phyloP scores from a whole-genome alignment of 2,113 vertebrate species.

The Aythya baeri region DNA sequence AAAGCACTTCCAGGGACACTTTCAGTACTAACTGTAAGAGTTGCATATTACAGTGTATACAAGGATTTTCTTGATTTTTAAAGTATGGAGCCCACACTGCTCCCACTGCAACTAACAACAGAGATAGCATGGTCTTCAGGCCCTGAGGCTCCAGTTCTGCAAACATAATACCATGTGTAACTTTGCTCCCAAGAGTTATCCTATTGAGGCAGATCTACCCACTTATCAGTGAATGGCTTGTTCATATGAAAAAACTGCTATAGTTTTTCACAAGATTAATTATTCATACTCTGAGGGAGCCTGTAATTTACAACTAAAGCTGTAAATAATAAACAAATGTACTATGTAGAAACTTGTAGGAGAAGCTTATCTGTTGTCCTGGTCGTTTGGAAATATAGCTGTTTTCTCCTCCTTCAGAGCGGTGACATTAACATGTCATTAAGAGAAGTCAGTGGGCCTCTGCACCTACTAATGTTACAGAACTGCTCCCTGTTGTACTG shows the following conservation, averaged over 20 bases:
- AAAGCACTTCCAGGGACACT: neutral
- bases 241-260: constrained; percentile 21
- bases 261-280: constrained; percentile 49
- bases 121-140: constrained; percentile 48
- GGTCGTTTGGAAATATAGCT: neutral
- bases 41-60: neutral
- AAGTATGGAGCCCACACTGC: constrained; percentile 17
- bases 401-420: neutral
- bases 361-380: neutral
- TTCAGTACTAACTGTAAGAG: neutral
- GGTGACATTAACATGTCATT: neutral
- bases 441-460: neutral
- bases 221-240: constrained; percentile 37
- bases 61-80: constrained; percentile 46
- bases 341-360: neutral
- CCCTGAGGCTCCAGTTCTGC: constrained; percentile 52
- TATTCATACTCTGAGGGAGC: constrained; percentile 42
- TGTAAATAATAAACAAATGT: constrained; percentile 29
- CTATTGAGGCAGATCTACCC: constrained; percentile 56
- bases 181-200: constrained; percentile 56
- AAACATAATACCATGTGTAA: constrained; percentile 26
- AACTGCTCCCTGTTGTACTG: neutral
- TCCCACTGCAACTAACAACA: constrained; percentile 32
- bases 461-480: neutral
- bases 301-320: constrained; percentile 37